These are phyloP conservation scores for Copidosoma aretas DNA, from an alignment of 2,888 invertebrate genomes.

Conservation along the genomic window DNA sequence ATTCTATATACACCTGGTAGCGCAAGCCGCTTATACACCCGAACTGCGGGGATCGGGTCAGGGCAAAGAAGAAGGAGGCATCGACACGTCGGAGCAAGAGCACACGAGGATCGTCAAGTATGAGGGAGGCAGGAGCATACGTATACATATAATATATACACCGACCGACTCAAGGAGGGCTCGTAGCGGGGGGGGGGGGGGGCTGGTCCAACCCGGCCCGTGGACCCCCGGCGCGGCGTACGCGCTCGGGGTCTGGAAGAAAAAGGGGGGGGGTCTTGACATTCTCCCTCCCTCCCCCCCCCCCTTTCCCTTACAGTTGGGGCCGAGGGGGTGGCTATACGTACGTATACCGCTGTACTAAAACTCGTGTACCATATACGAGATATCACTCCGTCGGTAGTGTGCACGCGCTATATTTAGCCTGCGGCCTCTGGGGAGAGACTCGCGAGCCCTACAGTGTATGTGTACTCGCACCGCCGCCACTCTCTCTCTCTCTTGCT, in stretches of 20 bases:
- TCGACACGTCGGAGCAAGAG: background rate
- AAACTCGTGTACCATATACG: slow-evolving; percentile 37
- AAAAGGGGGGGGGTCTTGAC: slow-evolving; percentile 58
- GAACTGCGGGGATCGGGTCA: background rate
- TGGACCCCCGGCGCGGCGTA: slow-evolving; percentile 50
- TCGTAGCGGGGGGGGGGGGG: too few species aligned
- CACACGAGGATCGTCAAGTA: background rate
- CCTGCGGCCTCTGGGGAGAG: slow-evolving; percentile 61
- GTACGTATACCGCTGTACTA: too few species aligned
- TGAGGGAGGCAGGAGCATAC: too few species aligned
- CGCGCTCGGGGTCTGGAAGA: background rate
- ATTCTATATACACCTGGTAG: too few species aligned
- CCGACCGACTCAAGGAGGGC: too few species aligned
- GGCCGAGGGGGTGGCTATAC: slow-evolving; percentile 52
- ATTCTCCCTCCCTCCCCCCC: slow-evolving; percentile 42
- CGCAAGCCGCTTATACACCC: too few species aligned
- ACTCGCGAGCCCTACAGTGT: background rate
- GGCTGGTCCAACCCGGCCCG: slow-evolving; percentile 48
- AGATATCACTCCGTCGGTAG: too few species aligned
- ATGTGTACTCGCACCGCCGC: too few species aligned
- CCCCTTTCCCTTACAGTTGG: background rate
- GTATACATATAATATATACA: too few species aligned
- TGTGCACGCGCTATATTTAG: slow-evolving; percentile 59
- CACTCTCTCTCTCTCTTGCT: too few species aligned
- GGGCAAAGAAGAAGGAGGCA: background rate